These are phyloP conservation scores for Podotricha telesiphe DNA, from an alignment of 2,888 invertebrate species.

Conservation along the genomic window DNA sequence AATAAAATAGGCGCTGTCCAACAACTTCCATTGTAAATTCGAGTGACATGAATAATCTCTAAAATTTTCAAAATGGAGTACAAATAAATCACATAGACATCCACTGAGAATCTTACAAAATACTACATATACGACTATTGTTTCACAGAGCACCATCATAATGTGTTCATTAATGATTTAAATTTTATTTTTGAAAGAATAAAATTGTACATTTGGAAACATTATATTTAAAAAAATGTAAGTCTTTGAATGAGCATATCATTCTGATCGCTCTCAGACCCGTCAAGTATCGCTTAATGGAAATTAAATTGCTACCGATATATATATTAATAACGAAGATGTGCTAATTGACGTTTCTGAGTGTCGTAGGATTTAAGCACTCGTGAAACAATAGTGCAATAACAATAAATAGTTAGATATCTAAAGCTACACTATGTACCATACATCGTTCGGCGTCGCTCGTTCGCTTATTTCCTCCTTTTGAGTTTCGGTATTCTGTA, in stretches of 20 bases:
- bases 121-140: conserved; percentile 39
- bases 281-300: background rate
- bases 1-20: conserved; percentile 16
- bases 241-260: too few relatives aligned
- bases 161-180: conserved; percentile 10
- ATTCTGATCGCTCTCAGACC: background rate
- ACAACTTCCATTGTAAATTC: conserved; percentile 31
- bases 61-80: conserved; percentile 32
- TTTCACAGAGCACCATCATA: conserved; percentile 40
- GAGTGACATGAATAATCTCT: conserved; percentile 36
- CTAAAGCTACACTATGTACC: conserved; percentile 51
- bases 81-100: conserved; percentile 34
- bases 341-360: background rate
- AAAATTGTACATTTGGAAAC: too few relatives aligned
- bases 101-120: conserved; percentile 40
- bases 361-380: conserved; percentile 9
- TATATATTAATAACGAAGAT: background rate
- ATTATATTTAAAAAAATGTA: too few relatives aligned
- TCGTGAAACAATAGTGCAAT: conserved; percentile 43
- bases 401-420: conserved; percentile 48
- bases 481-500: conserved; percentile 81
- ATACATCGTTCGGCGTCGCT: conserved; percentile 73
- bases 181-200: too few relatives aligned
- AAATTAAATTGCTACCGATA: conserved; percentile 6
- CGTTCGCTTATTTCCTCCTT: conserved; percentile 76